Percentiles rank a stretch among this genome's conserved stretches.
These are phyloP conservation scores for Anisognathus igniventris DNA, from an alignment of 2,797 vertebrate species.

Conservation along the genomic window DNA sequence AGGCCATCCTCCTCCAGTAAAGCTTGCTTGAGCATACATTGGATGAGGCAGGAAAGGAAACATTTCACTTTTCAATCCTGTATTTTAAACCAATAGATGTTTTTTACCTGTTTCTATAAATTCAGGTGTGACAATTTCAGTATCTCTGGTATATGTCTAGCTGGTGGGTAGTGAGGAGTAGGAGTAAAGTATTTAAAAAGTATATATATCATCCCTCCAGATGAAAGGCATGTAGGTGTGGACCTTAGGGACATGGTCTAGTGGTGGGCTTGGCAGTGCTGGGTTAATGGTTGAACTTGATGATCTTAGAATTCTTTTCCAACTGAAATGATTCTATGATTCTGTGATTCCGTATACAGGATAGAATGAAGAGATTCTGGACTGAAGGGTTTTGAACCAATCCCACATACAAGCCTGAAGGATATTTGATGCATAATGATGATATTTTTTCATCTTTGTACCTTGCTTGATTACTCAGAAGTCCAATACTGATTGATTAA, in stretches of 20 bases:
- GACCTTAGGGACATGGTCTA: not conserved
- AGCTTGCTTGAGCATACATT: not conserved
- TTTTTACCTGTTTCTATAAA: not conserved
- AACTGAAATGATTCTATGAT: not conserved
- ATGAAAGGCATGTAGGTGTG: not conserved
- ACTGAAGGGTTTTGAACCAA: not conserved
- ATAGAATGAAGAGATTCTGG: not conserved
- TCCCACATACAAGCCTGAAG: not conserved
- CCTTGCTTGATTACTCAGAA: not conserved
- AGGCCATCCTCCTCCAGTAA: constrained; percentile 31
- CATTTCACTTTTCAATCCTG: not conserved
- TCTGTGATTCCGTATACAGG: not conserved
- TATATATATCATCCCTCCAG: not conserved
- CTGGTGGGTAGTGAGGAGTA: not conserved
- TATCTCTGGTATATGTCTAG: not conserved
- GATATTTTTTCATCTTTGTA: not conserved
- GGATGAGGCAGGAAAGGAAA: not conserved
- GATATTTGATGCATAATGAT: not conserved
- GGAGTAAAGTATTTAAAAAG: not conserved
- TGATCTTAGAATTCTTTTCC: not conserved
- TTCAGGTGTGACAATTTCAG: not conserved
- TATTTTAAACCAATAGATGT: not conserved
- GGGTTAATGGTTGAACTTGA: not conserved
- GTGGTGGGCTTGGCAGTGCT: not conserved
- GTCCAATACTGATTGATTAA: not conserved